Percentiles rank a stretch among this genome's conserved stretches.
Evolutionary conservation across 2,797 vertebrate genomes (phyloP).

Genomic region (Gallinago solitaria): DNA sequence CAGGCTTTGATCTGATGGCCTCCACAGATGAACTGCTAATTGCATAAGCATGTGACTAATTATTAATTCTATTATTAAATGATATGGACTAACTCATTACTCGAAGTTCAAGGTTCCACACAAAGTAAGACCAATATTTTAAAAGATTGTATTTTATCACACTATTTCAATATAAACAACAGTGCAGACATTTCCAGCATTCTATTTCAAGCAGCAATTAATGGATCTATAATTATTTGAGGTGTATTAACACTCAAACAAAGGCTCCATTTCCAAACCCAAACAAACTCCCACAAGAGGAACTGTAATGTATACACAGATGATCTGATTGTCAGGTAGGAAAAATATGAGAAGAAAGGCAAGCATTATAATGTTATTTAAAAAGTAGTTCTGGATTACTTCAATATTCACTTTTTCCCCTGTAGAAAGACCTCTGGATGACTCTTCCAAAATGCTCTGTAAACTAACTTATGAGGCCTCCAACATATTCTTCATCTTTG

Average conservation of each 20-base stretch:
- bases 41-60: neutral
- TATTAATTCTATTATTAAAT: neutral
- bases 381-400: slow-evolving; percentile 8
- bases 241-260: neutral
- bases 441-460: slow-evolving; percentile 10
- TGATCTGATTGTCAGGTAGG: neutral
- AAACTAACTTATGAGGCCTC: neutral
- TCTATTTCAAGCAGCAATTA: neutral
- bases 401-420: neutral
- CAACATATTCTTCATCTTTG: slow-evolving; percentile 5
- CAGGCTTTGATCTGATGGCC: neutral
- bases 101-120: neutral
- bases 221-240: neutral
- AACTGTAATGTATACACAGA: neutral
- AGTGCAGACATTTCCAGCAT: neutral
- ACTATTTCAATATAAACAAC: neutral
- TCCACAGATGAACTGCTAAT: neutral
- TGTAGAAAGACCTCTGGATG: slow-evolving; percentile 48
- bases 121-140: neutral
- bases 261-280: neutral
- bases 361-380: neutral
- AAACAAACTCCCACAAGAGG: neutral
- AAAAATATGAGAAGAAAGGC: neutral
- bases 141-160: neutral
- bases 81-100: neutral